Evolutionary conservation across 2,113 vertebrate species (phyloP).

Genomic region (Ptilorrhoa leucosticta): DNA sequence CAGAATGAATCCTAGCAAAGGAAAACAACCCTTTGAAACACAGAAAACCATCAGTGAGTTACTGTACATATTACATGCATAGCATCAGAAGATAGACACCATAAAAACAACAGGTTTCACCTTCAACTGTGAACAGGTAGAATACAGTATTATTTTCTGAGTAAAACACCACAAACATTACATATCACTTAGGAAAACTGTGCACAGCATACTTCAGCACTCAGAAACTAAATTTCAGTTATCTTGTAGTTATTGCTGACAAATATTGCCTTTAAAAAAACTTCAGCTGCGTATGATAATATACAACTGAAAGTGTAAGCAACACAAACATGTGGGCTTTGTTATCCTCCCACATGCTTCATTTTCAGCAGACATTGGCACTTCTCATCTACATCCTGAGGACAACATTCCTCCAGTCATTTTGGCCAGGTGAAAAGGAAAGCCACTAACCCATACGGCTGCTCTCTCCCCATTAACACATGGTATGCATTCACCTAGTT

Average conservation of each 20-base stretch:
- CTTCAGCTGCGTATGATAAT: neutral
- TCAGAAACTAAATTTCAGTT: neutral
- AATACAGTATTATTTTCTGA: neutral
- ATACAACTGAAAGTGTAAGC: neutral
- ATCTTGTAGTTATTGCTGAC: conserved; percentile 16
- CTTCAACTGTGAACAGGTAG: neutral
- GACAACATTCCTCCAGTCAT: neutral
- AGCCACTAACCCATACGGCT: neutral
- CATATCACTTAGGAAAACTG: neutral
- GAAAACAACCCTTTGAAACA: neutral
- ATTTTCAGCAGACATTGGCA: neutral
- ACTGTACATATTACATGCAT: conserved; percentile 11
- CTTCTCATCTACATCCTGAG: neutral
- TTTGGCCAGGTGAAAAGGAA: neutral
- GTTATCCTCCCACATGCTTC: neutral
- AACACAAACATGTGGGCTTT: neutral
- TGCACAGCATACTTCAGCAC: neutral
- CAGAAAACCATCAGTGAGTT: conserved; percentile 1
- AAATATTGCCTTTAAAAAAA: conserved; percentile 44
- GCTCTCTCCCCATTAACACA: neutral
- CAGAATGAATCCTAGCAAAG: neutral
- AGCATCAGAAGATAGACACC: neutral
- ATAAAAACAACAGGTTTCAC: neutral
- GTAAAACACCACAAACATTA: conserved; percentile 1
- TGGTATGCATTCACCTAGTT: neutral